Percentiles rank a stretch among this genome's conserved stretches.
phyloP scores from a whole-genome alignment of 2,888 invertebrate genomes.

The Leptopterna dolabrata region DNA sequence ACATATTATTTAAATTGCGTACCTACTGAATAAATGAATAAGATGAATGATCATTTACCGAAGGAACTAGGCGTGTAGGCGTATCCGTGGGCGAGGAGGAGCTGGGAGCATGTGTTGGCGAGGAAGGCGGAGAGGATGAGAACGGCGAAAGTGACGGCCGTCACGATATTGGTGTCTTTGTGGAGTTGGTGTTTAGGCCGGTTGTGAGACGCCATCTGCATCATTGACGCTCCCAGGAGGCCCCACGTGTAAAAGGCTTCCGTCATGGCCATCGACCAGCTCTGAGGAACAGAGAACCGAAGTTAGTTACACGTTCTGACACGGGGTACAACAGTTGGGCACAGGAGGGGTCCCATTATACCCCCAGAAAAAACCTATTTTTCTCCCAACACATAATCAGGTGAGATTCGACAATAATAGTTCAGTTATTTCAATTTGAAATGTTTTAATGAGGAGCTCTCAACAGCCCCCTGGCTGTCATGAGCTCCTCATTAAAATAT shows the following conservation, averaged over 20 bases:
- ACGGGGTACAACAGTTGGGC: too few species aligned
- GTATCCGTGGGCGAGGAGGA: constrained; percentile 78
- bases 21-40: background rate
- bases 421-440: too few species aligned
- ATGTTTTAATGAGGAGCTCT: too few species aligned
- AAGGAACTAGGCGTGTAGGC: constrained; percentile 85
- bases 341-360: too few species aligned
- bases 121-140: constrained; percentile 81
- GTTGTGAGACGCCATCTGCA: constrained; percentile 84
- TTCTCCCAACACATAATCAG: too few species aligned
- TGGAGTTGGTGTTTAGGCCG: constrained; percentile 74
- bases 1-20: background rate
- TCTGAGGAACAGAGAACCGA: constrained; percentile 71
- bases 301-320: too few species aligned
- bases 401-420: too few species aligned
- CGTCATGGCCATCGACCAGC: constrained; percentile 90
- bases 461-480: too few species aligned
- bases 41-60: constrained; percentile 70
- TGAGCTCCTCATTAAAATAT: too few species aligned
- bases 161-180: constrained; percentile 75
- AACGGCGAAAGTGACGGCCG: constrained; percentile 79
- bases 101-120: constrained; percentile 85
- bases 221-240: constrained; percentile 80
- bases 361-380: too few species aligned
- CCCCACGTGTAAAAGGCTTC: constrained; percentile 93